phyloP scores from a whole-genome alignment of 2,797 vertebrate species.

The Chelonia mydas region DNA sequence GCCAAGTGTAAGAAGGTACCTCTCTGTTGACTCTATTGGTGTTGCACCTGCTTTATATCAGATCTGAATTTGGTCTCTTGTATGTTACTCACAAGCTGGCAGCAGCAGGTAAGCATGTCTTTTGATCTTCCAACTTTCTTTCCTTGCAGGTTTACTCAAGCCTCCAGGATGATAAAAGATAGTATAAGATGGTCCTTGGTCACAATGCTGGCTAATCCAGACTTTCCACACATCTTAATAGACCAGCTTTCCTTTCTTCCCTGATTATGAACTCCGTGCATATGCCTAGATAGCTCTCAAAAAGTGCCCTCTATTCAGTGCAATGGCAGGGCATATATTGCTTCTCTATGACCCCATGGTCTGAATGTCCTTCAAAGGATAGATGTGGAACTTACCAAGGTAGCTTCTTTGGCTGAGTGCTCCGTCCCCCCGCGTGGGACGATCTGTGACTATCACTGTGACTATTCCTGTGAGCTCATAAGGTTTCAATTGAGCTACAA shows the following conservation, averaged over 20 bases:
- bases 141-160: no score
- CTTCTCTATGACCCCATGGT: not conserved
- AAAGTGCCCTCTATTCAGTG: conserved; percentile 5
- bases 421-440: not conserved
- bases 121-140: not conserved
- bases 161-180: not conserved
- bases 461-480: not conserved
- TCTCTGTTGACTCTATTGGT: not conserved
- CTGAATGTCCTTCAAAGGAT: not conserved
- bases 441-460: not conserved
- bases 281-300: not conserved
- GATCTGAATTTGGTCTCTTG: not conserved
- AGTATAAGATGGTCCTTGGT: not conserved
- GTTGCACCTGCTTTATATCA: not conserved
- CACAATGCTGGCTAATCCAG: not conserved
- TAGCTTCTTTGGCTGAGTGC: not conserved
- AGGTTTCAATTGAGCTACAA: not conserved
- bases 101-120: not conserved
- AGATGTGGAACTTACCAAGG: conserved; percentile 1
- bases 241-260: not conserved
- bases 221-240: not conserved
- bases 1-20: not conserved
- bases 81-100: not conserved
- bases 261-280: not conserved
- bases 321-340: not conserved